Percentiles rank a stretch among this genome's conserved stretches.
Conservation (phyloP, 2,113 vertebrate genomes). For the Heterochromis multidens region DNA sequence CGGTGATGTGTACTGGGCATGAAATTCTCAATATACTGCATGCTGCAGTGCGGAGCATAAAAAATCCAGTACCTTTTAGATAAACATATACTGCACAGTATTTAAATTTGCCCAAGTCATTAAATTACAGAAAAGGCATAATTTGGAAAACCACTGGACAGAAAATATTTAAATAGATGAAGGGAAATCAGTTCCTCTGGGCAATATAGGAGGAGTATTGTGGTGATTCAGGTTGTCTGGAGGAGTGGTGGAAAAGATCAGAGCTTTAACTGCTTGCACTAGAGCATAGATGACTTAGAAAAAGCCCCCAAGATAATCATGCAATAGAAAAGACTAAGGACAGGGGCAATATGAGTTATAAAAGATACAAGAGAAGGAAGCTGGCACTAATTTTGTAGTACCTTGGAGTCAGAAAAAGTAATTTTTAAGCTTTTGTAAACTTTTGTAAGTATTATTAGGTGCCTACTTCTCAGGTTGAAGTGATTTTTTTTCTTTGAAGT, state of each 20-base stretch:
- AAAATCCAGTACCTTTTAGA: neutral
- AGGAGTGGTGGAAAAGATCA: neutral
- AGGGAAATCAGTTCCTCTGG: neutral
- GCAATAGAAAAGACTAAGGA: neutral
- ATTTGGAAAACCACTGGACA: neutral
- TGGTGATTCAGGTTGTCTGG: neutral
- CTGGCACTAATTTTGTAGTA: neutral
- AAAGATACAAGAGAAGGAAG: constrained; percentile 8
- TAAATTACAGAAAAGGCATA: neutral
- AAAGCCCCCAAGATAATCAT: neutral
- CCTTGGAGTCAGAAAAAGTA: neutral
- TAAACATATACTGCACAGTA: neutral
- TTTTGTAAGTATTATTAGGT: neutral
- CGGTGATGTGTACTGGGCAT: neutral
- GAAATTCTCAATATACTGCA: neutral
- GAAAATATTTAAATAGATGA: neutral
- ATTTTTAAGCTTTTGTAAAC: constrained; percentile 6
- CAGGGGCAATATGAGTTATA: neutral
- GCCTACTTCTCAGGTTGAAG: neutral
- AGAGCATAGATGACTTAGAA: neutral
- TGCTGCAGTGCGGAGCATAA: neutral
- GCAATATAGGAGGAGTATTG: neutral
- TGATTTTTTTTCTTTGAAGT: neutral
- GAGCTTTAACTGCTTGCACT: neutral
- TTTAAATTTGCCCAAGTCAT: too few relatives aligned